These are phyloP conservation scores for Papilio aristodemus DNA, from an alignment of 1,140 invertebrate species.

Conservation along the genomic window DNA sequence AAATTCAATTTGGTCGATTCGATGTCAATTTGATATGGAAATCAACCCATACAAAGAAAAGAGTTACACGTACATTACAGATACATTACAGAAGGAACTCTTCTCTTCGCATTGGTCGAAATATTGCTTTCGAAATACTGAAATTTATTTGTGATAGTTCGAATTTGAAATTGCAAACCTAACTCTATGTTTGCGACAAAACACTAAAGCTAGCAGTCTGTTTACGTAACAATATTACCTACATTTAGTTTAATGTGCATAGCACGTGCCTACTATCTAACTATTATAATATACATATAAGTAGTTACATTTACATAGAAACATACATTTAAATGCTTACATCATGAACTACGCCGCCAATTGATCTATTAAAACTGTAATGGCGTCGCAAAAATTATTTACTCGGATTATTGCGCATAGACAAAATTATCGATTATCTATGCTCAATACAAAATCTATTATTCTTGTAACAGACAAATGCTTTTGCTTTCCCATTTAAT, in stretches of 20 bases:
- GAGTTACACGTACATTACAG: no score
- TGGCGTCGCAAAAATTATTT: background rate
- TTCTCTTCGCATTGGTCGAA: no score
- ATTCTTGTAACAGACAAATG: no score
- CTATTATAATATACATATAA: background rate
- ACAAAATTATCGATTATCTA: background rate
- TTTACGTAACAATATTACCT: background rate
- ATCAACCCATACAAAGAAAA: no score
- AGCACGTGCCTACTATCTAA: background rate
- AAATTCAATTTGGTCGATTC: no score
- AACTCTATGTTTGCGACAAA: background rate
- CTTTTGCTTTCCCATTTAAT: no score
- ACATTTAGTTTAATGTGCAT: background rate
- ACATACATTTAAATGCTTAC: background rate
- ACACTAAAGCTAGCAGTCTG: background rate
- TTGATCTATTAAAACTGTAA: background rate
- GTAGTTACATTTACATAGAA: background rate
- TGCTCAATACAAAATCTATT: no score
- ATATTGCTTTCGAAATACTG: no score
- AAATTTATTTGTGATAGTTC: no score
- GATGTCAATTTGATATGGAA: no score
- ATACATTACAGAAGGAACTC: no score
- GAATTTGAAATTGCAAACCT: no score
- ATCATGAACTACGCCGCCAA: background rate
- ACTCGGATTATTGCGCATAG: background rate